Evolutionary conservation across 2,888 invertebrate genomes (phyloP), one percentile per base, ranked within the genome.

Genomic region (Phasia obesa): DNA sequence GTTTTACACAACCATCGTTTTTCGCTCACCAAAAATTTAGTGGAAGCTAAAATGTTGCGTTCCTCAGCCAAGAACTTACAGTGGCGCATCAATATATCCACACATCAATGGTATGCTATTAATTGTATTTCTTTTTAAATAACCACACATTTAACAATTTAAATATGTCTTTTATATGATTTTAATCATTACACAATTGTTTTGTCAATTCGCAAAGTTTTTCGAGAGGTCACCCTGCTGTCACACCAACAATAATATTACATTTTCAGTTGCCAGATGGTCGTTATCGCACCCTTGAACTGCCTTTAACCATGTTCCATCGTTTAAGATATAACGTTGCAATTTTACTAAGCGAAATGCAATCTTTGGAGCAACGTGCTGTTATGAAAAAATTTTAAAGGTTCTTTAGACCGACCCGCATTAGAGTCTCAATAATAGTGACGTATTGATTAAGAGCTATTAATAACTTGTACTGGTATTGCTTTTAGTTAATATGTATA

Each of bases 21-120:
- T 71, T 87, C 90, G 15, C 73, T 90, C 86, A 87, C 90, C 86
- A 88, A 88, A 85, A 87, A 92, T 86, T 88, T 90, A 88, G 85
- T 88, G 79, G 88, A 91, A 88, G 87, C 91, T 23, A 90, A 92
- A 90, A 85, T 91, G 88, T 81, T 92, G 87, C 88, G 92, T 85
- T 89, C 92, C 85, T 86, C 91, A 87, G 87, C 90, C 89, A 86
- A 90, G 86, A 87, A 91, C 85, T 44, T 92, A 88, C 88, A 92
- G 84, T 93, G 93, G 93, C 91, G 92, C 27, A 91, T 93, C 31
- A 93, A 93, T 85, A 92, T 93, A 67, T 92, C 92, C 0, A 89
- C 93, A 70, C 90, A 92, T 17, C 92, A 93, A 17, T 92, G 92
- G 93, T 93, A 90, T 77, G 86, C 82, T 23, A 53, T 11, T 35